Percentiles rank a stretch among this genome's conserved stretches.
These are phyloP conservation scores for Trinectes maculatus DNA, from an alignment of 2,113 vertebrate species.

Conservation along the genomic window DNA sequence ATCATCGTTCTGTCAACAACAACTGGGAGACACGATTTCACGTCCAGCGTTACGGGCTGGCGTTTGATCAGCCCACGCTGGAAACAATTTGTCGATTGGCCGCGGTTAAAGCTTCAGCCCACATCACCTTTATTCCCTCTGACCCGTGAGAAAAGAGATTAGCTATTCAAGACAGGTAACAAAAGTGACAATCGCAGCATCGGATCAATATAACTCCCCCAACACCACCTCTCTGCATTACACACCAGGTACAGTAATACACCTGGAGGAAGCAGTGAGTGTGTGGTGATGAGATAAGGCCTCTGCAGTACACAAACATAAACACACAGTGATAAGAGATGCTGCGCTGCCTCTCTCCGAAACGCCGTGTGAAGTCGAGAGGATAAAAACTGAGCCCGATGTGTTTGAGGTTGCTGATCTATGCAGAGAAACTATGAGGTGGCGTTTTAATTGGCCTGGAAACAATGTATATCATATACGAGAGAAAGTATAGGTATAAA, in stretches of 20 bases:
- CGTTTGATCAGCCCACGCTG: constrained; percentile 39
- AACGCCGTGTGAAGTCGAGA: constrained; percentile 64
- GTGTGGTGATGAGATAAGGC: constrained; percentile 75
- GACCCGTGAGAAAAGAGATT: constrained; percentile 76
- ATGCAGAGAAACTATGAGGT: neutral
- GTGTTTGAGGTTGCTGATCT: no score
- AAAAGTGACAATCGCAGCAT: constrained; percentile 70
- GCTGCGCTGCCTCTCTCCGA: constrained; percentile 55
- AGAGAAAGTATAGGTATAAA: no score
- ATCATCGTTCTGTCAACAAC: constrained; percentile 25
- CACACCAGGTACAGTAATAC: constrained; percentile 71
- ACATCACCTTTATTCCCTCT: constrained; percentile 61
- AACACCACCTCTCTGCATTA: constrained; percentile 54
- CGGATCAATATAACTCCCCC: constrained; percentile 74
- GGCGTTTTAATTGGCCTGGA: no score
- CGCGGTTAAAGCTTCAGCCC: constrained; percentile 49
- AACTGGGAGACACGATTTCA: constrained; percentile 62
- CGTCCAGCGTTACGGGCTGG: constrained; percentile 13
- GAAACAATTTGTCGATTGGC: constrained; percentile 70
- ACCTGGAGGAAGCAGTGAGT: constrained; percentile 71
- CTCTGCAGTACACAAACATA: constrained; percentile 68
- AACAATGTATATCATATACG: no score
- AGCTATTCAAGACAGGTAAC: constrained; percentile 69
- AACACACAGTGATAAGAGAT: constrained; percentile 66
- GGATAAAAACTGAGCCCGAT: constrained; percentile 64